Evolutionary conservation across 2,113 vertebrate genomes (phyloP).

Genomic region (Phaethon lepturus): DNA sequence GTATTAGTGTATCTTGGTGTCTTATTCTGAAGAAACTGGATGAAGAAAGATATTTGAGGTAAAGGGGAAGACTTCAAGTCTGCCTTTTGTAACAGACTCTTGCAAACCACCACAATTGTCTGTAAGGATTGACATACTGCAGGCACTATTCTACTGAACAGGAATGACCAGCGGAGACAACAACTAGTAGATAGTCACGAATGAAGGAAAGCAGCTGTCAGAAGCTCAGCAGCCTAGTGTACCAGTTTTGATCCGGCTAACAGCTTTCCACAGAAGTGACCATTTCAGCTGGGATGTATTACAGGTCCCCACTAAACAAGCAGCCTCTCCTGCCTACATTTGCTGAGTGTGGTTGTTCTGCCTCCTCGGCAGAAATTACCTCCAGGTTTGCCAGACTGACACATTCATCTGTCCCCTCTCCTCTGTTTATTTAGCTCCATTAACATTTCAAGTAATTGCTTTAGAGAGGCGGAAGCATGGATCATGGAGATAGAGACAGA

Average conservation of each 20-base stretch:
- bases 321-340: neutral
- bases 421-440: neutral
- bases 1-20: neutral
- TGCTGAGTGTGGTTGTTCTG: neutral
- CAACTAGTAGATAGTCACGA: neutral
- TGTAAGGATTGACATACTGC: neutral
- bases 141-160: neutral
- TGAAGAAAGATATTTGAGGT: neutral
- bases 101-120: neutral
- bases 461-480: neutral
- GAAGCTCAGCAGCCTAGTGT: neutral
- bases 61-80: neutral
- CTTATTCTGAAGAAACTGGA: neutral
- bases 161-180: neutral
- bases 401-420: neutral
- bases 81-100: neutral
- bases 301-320: neutral
- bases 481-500: neutral
- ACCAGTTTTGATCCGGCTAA: neutral
- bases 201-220: neutral
- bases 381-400: neutral
- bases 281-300: neutral
- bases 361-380: neutral
- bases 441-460: neutral
- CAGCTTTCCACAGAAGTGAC: neutral